Base-by-base conservation (phyloP, 2,797 vertebrate genomes). In the Neosilurus mollespiculum region DNA sequence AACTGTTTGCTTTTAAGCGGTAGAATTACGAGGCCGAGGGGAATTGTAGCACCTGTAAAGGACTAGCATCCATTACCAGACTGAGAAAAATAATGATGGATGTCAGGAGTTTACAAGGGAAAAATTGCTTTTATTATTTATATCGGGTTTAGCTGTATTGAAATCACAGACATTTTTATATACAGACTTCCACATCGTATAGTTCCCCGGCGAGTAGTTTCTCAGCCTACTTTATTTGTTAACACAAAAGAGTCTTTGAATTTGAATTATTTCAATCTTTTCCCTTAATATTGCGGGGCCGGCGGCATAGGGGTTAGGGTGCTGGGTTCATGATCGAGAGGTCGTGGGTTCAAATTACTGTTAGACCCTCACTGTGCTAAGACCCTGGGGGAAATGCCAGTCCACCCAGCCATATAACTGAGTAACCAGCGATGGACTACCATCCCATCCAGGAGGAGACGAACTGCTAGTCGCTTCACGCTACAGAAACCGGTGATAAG, bases 1-100 rank as follows among this genome's bases (percentile, higher is more conserved):
- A 91, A 90, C 86, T 87, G 88, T 88, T 91, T 88, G 87, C 88
- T 88, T 88, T 86, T 24, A 89, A 86, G 89, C 87, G 86, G 84
- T 82, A 87, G 59, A 81, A 88, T 87, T 84, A 82, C 81, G 80
- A 80, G 76, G 78, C 65, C 8, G 43, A 26, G 22, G 86, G 87
- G 85, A 34, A 66, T 80, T 56, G 49, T 77, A 87, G 86, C 82
- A 90, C 87, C 86, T 89, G 86, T 71, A 84, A 18, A 73, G 20
- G 53, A 82, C 70, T 56, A 78, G 64, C 58, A 82, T 78, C 62
- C 37, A 43, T 56, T 62, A 72, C 51, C 61, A 69, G 53, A 69
- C 62, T 15, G 59, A 59, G 51, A 64, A 85, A 81, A 85, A 76
- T 66, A 67, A 85, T 84, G 81, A 73, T 34, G 2, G 56, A 24